A percentile compares a stretch with the other conserved stretches of the same genome.
These are phyloP conservation scores for Tortrix viridana DNA, from an alignment of 2,888 invertebrate species.

Conservation along the genomic window DNA sequence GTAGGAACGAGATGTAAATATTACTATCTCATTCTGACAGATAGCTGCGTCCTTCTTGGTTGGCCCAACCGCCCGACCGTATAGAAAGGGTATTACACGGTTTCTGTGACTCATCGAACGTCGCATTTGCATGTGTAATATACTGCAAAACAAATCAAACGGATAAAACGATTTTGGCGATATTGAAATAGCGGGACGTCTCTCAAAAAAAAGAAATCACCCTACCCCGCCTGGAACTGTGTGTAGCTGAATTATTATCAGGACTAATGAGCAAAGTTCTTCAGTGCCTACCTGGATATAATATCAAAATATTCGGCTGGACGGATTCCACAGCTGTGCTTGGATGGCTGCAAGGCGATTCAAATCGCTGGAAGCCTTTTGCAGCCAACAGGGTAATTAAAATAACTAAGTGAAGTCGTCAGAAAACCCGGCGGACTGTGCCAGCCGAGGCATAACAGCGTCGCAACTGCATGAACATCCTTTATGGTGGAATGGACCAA, in stretches of 20 bases:
- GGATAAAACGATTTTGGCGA: too few species aligned
- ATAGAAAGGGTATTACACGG: too few species aligned
- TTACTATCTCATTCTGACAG: too few species aligned
- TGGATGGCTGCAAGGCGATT: slow-evolving; percentile 40
- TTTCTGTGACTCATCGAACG: background rate
- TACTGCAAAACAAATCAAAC: too few species aligned
- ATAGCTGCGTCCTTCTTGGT: too few species aligned
- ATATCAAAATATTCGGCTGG: slow-evolving; percentile 38
- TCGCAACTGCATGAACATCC: background rate
- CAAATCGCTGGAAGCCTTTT: slow-evolving; percentile 41
- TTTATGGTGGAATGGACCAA: slow-evolving; percentile 2
- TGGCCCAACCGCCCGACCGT: too few species aligned
- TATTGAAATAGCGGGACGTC: background rate
- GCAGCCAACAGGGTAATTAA: slow-evolving; percentile 40
- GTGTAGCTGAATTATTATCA: background rate
- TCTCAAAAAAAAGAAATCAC: background rate
- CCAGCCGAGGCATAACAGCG: background rate
- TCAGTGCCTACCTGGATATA: background rate
- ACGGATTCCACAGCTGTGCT: slow-evolving; percentile 40
- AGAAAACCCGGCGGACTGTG: slow-evolving; percentile 6
- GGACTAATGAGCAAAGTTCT: background rate
- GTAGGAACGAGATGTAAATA: too few species aligned
- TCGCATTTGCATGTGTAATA: background rate
- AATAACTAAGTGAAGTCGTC: slow-evolving; percentile 14
- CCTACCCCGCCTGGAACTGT: background rate